Percentiles rank a stretch among this genome's conserved stretches.
These are phyloP conservation scores for Sorex araneus DNA, from an alignment of 2,113 vertebrate genomes.

Conservation along the genomic window DNA sequence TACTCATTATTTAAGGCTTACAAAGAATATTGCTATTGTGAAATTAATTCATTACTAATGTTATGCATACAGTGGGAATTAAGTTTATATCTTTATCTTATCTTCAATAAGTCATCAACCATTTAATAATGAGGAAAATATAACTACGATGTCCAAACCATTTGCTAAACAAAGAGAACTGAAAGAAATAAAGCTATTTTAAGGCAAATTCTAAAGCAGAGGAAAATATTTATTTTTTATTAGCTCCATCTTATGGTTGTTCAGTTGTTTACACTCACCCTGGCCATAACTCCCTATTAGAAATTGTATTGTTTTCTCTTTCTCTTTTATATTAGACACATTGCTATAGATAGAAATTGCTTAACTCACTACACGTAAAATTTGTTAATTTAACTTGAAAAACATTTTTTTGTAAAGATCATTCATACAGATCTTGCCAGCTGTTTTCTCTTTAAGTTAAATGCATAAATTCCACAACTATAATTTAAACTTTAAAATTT, in stretches of 20 bases:
- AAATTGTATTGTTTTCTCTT: not conserved
- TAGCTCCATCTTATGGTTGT: slow-evolving; percentile 89
- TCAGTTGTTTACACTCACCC: slow-evolving; percentile 77
- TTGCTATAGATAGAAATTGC: not conserved
- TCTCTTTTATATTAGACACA: not conserved
- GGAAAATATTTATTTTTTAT: slow-evolving; percentile 82
- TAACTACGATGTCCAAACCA: slow-evolving; percentile 7
- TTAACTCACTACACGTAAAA: not conserved
- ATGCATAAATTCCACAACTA: not conserved
- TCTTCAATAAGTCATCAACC: slow-evolving; percentile 33
- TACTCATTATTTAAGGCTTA: not conserved
- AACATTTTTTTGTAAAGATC: not conserved
- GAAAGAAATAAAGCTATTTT: not conserved
- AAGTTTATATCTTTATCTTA: slow-evolving; percentile 41
- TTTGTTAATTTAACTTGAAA: slow-evolving; percentile 13
- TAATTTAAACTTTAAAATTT: not conserved
- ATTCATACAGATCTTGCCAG: not conserved
- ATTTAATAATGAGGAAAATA: slow-evolving; percentile 48
- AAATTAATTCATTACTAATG: not conserved
- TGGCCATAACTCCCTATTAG: not conserved
- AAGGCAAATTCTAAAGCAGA: not conserved
- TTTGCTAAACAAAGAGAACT: not conserved
- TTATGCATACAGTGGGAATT: slow-evolving; percentile 52
- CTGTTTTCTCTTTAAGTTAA: not conserved
- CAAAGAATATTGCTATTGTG: not conserved